phyloP scores from a whole-genome alignment of 2,113 vertebrate species.

The Paratilapia polleni region DNA sequence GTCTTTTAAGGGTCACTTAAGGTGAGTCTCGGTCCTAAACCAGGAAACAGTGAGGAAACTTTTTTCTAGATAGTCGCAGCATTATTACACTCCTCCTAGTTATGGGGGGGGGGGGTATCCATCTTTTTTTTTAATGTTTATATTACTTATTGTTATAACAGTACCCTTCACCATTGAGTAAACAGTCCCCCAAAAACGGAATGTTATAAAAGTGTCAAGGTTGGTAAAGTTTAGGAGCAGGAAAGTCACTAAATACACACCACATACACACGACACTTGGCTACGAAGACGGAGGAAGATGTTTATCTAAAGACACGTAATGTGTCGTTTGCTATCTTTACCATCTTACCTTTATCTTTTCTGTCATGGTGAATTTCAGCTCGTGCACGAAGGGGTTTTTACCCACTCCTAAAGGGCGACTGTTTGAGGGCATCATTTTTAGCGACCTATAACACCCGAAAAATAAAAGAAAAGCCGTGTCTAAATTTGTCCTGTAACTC shows the following conservation, averaged over 20 bases:
- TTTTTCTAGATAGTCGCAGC: neutral
- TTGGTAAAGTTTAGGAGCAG: neutral
- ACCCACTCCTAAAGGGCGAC: constrained; percentile 61
- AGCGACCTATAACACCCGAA: neutral
- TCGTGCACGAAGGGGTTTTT: constrained; percentile 88
- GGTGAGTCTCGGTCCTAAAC: neutral
- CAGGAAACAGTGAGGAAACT: neutral
- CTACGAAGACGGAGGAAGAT: rapidly evolving
- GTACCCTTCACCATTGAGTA: neutral
- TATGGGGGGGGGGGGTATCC: too few species aligned
- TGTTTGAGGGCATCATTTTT: constrained; percentile 81
- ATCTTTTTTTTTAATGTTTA: neutral
- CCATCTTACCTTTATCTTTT: constrained; percentile 87
- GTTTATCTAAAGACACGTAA: neutral
- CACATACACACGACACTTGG: rapidly evolving
- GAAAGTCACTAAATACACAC: neutral
- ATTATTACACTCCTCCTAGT: neutral
- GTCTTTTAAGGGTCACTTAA: neutral
- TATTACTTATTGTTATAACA: neutral
- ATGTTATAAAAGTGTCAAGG: neutral
- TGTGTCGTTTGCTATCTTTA: neutral
- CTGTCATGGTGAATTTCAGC: constrained; percentile 80
- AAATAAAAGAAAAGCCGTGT: neutral
- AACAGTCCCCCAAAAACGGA: neutral
- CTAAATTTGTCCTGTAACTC: neutral